Evolutionary conservation across 2,113 vertebrate genomes (phyloP).

Genomic region (Cyprinus carpio): DNA sequence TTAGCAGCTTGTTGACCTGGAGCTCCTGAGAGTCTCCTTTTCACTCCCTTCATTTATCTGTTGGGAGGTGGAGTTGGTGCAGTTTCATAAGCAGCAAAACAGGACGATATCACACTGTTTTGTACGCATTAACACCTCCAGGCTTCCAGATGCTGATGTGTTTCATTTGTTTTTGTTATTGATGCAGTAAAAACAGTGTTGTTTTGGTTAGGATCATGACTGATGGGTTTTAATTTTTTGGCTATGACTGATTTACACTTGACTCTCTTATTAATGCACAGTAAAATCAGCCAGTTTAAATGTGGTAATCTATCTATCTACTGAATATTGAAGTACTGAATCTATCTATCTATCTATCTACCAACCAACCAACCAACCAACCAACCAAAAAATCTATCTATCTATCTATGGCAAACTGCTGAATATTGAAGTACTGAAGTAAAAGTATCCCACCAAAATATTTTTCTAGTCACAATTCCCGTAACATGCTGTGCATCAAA

Average conservation of each 20-base stretch:
- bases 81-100: slow-evolving; percentile 38
- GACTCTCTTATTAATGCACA: background rate
- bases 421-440: no score
- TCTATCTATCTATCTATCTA: background rate
- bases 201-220: slow-evolving; percentile 6
- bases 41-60: background rate
- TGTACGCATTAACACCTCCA: slow-evolving; percentile 44
- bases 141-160: slow-evolving; percentile 48
- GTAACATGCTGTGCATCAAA: slow-evolving; percentile 18
- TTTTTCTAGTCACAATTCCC: slow-evolving; percentile 2
- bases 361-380: no score
- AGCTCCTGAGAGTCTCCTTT: background rate
- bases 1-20: slow-evolving; percentile 26
- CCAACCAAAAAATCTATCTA: no score
- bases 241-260: background rate
- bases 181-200: slow-evolving; percentile 29
- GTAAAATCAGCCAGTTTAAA: no score
- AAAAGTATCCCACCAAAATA: background rate
- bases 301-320: no score
- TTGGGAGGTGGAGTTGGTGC: slow-evolving; percentile 30
- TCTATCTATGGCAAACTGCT: no score
- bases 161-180: slow-evolving; percentile 46
- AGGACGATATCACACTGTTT: slow-evolving; percentile 42
- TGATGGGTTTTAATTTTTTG: background rate
- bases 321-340: no score